Percentiles rank a stretch among this genome's conserved stretches.
Evolutionary conservation across 2,888 invertebrate genomes (phyloP).

Genomic region (Leptopilina drosophilae): DNA sequence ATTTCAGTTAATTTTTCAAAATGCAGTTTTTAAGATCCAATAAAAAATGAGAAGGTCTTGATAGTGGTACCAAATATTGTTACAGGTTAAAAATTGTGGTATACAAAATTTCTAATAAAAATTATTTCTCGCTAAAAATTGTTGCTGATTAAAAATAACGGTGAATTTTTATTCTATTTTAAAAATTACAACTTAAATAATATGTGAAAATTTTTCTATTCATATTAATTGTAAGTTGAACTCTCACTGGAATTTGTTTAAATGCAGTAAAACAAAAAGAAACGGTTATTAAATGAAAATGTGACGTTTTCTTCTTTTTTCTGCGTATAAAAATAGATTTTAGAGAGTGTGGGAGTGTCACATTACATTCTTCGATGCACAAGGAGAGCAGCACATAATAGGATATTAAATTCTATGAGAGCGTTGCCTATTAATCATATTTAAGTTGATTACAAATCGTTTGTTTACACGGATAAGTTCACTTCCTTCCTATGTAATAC

Average conservation of each 20-base stretch:
- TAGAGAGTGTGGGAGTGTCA: conserved; percentile 5
- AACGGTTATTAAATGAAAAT: background rate
- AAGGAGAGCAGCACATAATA: conserved; percentile 16
- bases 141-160: too few species aligned
- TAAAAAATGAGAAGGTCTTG: too few species aligned
- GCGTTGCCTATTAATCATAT: conserved; percentile 20
- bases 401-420: background rate
- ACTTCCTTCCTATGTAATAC: background rate
- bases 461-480: conserved; percentile 32
- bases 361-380: conserved; percentile 5
- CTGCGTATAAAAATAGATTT: background rate
- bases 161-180: too few species aligned
- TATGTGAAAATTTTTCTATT: background rate
- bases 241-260: background rate
- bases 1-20: too few species aligned
- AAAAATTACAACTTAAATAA: too few species aligned
- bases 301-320: background rate
- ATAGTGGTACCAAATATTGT: too few species aligned
- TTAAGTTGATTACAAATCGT: conserved; percentile 6
- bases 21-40: too few species aligned
- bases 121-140: too few species aligned
- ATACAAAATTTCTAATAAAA: too few species aligned
- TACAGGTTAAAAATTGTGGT: too few species aligned
- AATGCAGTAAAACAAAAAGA: background rate
- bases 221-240: background rate